Evolutionary conservation across 2,113 vertebrate genomes (phyloP).

Genomic region (Apistogramma diplotaenia): DNA sequence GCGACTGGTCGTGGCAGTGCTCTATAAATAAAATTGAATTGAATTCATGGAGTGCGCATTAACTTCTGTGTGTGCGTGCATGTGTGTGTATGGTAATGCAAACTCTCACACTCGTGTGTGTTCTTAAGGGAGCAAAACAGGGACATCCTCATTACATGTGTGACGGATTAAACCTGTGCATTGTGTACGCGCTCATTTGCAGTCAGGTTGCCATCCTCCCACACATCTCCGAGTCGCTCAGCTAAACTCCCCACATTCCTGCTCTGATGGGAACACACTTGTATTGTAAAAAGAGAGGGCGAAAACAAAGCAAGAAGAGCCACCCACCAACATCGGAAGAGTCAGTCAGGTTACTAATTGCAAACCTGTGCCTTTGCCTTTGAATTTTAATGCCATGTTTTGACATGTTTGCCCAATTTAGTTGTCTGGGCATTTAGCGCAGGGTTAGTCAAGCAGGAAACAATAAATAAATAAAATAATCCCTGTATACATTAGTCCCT

Average conservation of each 20-base stretch:
- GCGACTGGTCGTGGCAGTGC: too few relatives aligned
- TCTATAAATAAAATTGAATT: too few relatives aligned
- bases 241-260: slow-evolving; percentile 25
- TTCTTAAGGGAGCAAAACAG: slow-evolving; percentile 23
- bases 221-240: slow-evolving; percentile 35
- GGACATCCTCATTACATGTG: slow-evolving; percentile 46
- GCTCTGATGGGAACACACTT: slow-evolving; percentile 8
- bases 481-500: not conserved
- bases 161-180: slow-evolving; percentile 36
- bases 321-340: not conserved
- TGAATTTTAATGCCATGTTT: slow-evolving; percentile 39
- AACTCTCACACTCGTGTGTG: not conserved
- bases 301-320: slow-evolving; percentile 24
- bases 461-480: slow-evolving; percentile 7
- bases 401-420: slow-evolving; percentile 23
- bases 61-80: too few relatives aligned
- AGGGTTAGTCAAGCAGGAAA: not conserved
- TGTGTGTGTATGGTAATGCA: not conserved
- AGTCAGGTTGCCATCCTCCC: slow-evolving; percentile 63
- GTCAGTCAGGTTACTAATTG: slow-evolving; percentile 44
- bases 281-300: slow-evolving; percentile 6
- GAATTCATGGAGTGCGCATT: not conserved
- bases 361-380: slow-evolving; percentile 11
- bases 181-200: slow-evolving; percentile 64
- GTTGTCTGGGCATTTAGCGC: not conserved